Evolutionary conservation across 2,113 vertebrate genomes (phyloP), one percentile per base, ranked within the genome.

Genomic region (Labeo catla): DNA sequence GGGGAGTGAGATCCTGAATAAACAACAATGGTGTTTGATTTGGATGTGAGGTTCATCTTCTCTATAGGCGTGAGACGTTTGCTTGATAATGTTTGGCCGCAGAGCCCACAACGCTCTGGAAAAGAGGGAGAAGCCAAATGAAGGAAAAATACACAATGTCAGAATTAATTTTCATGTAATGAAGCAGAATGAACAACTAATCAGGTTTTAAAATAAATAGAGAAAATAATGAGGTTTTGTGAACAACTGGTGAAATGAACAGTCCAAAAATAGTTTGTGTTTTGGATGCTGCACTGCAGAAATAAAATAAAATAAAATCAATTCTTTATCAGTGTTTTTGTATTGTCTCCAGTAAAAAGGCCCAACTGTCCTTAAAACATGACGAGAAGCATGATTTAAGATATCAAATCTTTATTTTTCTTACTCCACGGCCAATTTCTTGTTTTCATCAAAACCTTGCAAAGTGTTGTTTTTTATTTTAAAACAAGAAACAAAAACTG

Each of bases 1-100:
- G 52, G 68, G 47, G 2, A 16, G 50, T 59, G 16, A 15, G 34
- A 73, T 84, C 66, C 82, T 73, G 50, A 73, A 73, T 73, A 84
- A 84, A 84, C 82, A 84, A 84, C 52, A 28, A 28, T 84, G 50
- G 11, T 84, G 81, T 83, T 83, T 83, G 66, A 84, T 73, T 84
- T 73, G 82, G 82, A 84, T 84, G 66, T 43, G 50, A 84, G 34
- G 66, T 73, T 84, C 68, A 43, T 59, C 50, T 74, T 74, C 82
- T 73, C 52, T 16, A 13, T 10, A 84, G 82, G 59, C 12, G 49
- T 59, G 50, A 82, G 63, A 36, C 45, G 3, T 68, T 50, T 57
- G 52, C 82, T 74, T 84, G 50, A 84, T 84, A 54, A 57, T 84
- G 23, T 84, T 73, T 73, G 52, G 57, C 68, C 68, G 52, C 68